Evolutionary conservation across 2,797 vertebrate genomes (phyloP), one percentile per base, ranked within the genome.

Genomic region (Aeoliscus strigatus): DNA sequence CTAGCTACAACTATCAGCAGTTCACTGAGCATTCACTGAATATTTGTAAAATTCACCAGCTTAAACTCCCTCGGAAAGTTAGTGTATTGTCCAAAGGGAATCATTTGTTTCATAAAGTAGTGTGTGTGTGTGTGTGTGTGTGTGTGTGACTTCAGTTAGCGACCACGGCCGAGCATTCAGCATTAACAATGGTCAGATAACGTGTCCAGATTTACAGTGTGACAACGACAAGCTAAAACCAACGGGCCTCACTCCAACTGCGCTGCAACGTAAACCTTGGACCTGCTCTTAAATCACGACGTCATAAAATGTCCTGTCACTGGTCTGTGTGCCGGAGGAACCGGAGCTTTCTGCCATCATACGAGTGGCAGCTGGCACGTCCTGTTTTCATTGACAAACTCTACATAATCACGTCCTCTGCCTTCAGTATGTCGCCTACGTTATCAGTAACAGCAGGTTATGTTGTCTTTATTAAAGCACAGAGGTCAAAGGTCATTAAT

Each of bases 211-310:
- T 77, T 78, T 68, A 75, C 46, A 51, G 51, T 0, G 52, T 73
- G 64, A 47, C 47, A 75, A 75, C 27, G 21, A 71, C 60, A 18
- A 35, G 43, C 47, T 42, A 73, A 61, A 54, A 53, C 49, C 53
- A 63, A 41, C 51, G 24, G 12, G 5, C 39, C 54, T 16, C 33
- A n/a, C 10, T 8, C 1, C 10, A 31, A 21, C 12, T 53, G 59
- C 41, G 51, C 34, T 45, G 54, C 58, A 77, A 66, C 57, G 62
- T 58, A 63, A 81, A 74, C 57, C 69, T 62, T 17, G 17, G 51
- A 53, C 34, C 52, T 35, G 42, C 45, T 56, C 53, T 35, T 74
- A 74, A 80, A 84, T 81, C 75, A 70, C 1, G n/a, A 14, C 23
- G 64, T 60, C 33, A 27, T 24, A 34, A 27, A 18, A 39, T 1